phyloP scores from a whole-genome alignment of 2,113 vertebrate genomes.

The Pleuronectes platessa region DNA sequence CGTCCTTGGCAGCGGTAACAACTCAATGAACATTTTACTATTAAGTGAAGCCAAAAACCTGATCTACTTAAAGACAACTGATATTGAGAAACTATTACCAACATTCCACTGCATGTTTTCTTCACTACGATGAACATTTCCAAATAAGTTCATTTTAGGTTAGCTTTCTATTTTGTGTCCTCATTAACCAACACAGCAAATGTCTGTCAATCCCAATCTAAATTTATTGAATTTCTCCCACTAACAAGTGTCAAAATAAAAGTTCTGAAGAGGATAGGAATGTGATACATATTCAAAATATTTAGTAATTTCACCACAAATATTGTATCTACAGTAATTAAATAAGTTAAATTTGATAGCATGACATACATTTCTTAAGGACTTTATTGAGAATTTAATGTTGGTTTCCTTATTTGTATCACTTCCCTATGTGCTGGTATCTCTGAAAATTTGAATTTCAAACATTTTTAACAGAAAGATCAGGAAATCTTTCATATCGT shows the following conservation, averaged over 20 bases:
- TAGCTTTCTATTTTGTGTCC: background rate
- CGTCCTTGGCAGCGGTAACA: no score
- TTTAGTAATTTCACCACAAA: background rate
- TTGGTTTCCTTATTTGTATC: no score
- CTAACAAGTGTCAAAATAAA: background rate
- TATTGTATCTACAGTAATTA: background rate
- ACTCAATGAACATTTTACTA: no score
- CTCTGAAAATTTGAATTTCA: constrained; percentile 14
- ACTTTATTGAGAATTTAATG: no score
- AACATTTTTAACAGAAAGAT: constrained; percentile 17
- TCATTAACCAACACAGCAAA: background rate
- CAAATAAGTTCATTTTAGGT: background rate
- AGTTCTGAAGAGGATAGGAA: background rate
- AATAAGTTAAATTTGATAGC: no score
- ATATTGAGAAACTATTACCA: background rate
- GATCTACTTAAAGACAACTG: no score
- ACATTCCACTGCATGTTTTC: background rate
- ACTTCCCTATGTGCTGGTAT: constrained; percentile 7
- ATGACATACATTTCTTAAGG: no score
- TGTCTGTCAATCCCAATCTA: background rate
- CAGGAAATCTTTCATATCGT: constrained; percentile 25
- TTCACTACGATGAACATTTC: background rate
- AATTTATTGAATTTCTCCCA: background rate
- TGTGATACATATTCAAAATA: constrained; percentile 7
- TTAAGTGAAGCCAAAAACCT: no score